Base-by-base conservation (phyloP, 2,797 vertebrate genomes). In the Caiman crocodilus region DNA sequence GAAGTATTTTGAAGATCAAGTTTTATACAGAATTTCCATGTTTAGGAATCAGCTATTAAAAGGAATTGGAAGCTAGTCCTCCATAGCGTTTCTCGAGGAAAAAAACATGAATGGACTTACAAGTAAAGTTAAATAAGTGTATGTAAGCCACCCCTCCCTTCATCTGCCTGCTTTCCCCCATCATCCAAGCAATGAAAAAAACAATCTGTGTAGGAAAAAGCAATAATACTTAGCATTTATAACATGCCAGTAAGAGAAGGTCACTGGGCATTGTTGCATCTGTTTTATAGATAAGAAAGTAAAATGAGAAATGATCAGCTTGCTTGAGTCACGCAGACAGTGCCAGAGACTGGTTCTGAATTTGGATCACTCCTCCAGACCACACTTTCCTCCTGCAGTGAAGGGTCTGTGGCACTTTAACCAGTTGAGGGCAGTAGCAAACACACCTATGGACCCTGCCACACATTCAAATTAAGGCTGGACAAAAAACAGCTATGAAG, bases 41-140 rank as follows among this genome's bases (percentile, higher is more conserved):
- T 35, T 75, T 28, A 63, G 21, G 1, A 83, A 21, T 18, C 42
- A 14, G 26, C n/a, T 90, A 2, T 64, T 76, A 60, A 55, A 65
- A 86, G 61, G 57, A 77, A 4, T 16, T 60, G 63, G 71, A 76
- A 71, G 63, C 77, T 84, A 0, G 67, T 84, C 84, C 69, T 26
- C 35, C 79, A 23, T 28, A 55, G 0, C 3, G 10, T 59, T 79
- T 79, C 83, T 26, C 5, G 21, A 5, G 1, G 15, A 59, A 71
- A 63, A 26, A 8, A 21, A 4, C 14, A 0, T 0, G 13, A 14
- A 0, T 57, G 8, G 28, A 35, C 82, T 84, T 74, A 32, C 55
- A 17, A 61, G 55, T 26, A 79, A 57, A 74, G 32, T 61, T 79
- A 18, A 14, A 14, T 32, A 1, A 3, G 5, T 61, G 14, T 35